Base-by-base conservation (phyloP, 1,140 invertebrate species). In the Listronotus oregonensis region DNA sequence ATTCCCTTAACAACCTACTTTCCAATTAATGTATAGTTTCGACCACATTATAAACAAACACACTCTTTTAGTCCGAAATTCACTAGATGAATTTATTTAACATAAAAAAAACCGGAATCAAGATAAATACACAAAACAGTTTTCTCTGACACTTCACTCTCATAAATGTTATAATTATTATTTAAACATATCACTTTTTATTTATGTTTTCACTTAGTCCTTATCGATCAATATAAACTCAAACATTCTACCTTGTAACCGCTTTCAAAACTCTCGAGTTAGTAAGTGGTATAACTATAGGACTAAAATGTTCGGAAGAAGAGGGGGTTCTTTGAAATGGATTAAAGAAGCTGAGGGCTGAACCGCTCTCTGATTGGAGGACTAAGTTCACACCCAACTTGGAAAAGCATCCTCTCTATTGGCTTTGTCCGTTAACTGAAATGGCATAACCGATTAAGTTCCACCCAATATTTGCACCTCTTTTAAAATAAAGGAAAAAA, bases 211-310 rank as follows among this genome's bases (percentile, higher is more conserved):
- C 34, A 37, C 34, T 37, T 37, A 27, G 21, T 27, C 21, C 5
- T 37, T 59, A 47, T 32, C 15, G 47, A 27, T 15, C 50, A 61
- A 50, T 61, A 17, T 61, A 37, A 14, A 40, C 31, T 42, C 37
- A 66, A 66, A 34, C 58, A 51, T 17, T 14, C 0, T 55, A 60
- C 71, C 1, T 61, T 77, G 75, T 71, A 75, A 74, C 76, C 75
- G 71, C 70, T 70, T 61, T 68, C 70, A 72, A 71, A 75, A 69
- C 75, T 75, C 67, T 69, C 62, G 51, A 72, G 73, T 69, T 77
- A 78, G 75, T 78, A 77, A 77, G 59, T 69, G 68, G 58, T 62
- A 60, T 60, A 63, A 59, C 63, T 66, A 64, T 65, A 62, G 63
- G 18, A 60, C 59, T 44, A 61, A 15, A 18, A 39, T 46, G 17